Evolutionary conservation across 2,113 vertebrate genomes (phyloP), one percentile per base, ranked within the genome.

Genomic region (Hoplias malabaricus): DNA sequence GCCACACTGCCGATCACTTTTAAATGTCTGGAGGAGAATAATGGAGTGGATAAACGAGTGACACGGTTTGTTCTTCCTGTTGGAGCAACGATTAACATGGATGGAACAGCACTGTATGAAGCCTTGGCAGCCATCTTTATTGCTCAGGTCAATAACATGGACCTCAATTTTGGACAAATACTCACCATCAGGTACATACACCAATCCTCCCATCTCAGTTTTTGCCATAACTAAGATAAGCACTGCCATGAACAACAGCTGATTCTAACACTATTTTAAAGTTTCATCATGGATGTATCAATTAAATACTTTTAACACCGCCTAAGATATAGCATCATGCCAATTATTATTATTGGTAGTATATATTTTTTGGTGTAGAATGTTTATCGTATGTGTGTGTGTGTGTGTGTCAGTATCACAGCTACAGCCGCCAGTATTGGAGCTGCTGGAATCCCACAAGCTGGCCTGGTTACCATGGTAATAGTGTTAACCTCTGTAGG

Each of bases 401-500:
- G 16, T 50, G 0, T 53, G 61, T 36, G 21, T 63, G 34, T 25
- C 89, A 99, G 97, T 84, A 98, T 99, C 84, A 98, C 98, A 1
- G 95, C 98, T 74, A 99, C 98, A 5, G 98, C 97, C 16, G 96
- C 97, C 72, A 99, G 98, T 57, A 98, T 99, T 7, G 98, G 98
- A 59, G 98, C 98, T 80, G 98, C 98, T 65, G 96, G 97, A 54
- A 98, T 99, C 86, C 98, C 98, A 76, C 97, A 99, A 87, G 98
- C 97, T 0, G 97, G 97, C 11, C 90, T 99, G 81, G 98, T 99
- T 84, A 99, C 98, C 73, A 99, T 99, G 98, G 93, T 98, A 83
- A 99, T 99, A 42, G 98, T 99, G 69, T 89, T 99, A 77, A 98
- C 96, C 29, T 98, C 98, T 11, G 98, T 99, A 43, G 98, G 98